phyloP scores from a whole-genome alignment of 2,797 vertebrate species.

The Falco naumanni region DNA sequence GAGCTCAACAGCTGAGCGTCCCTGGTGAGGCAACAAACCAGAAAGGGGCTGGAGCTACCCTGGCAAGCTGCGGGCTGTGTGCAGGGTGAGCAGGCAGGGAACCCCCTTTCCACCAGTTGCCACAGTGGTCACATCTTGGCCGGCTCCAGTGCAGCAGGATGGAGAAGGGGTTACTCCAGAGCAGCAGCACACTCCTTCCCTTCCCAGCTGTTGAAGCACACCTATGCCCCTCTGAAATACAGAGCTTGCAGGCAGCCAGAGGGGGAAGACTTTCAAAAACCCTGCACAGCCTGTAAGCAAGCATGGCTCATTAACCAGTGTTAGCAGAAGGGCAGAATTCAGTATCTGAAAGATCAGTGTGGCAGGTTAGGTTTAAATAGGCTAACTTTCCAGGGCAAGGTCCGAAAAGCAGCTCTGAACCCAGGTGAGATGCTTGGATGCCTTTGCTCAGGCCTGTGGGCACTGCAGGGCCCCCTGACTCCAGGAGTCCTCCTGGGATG shows the following conservation, averaged over 20 bases:
- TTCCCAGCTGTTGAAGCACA: not conserved
- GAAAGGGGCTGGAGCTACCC: not conserved
- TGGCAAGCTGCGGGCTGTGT: not conserved
- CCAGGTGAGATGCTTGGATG: not conserved
- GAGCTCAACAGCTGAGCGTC: not conserved
- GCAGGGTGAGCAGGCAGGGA: not conserved
- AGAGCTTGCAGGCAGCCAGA: not conserved
- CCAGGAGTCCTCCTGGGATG: not conserved
- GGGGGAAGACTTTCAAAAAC: not conserved
- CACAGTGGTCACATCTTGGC: not conserved
- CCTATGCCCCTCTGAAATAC: not conserved
- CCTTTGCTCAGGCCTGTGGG: not conserved
- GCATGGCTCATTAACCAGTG: not conserved
- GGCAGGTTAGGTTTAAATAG: not conserved
- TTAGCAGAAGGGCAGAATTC: not conserved
- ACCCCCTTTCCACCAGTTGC: not conserved
- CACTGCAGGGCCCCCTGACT: rapidly evolving
- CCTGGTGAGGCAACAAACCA: not conserved
- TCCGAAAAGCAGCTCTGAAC: not conserved
- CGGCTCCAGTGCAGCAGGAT: not conserved
- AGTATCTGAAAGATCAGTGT: not conserved
- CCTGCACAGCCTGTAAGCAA: not conserved
- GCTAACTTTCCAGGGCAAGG: not conserved
- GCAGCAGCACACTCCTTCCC: not conserved
- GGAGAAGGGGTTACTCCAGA: not conserved